Percentiles rank a stretch among this genome's conserved stretches.
These are phyloP conservation scores for Turnix velox DNA, from an alignment of 2,113 vertebrate genomes.

Conservation along the genomic window DNA sequence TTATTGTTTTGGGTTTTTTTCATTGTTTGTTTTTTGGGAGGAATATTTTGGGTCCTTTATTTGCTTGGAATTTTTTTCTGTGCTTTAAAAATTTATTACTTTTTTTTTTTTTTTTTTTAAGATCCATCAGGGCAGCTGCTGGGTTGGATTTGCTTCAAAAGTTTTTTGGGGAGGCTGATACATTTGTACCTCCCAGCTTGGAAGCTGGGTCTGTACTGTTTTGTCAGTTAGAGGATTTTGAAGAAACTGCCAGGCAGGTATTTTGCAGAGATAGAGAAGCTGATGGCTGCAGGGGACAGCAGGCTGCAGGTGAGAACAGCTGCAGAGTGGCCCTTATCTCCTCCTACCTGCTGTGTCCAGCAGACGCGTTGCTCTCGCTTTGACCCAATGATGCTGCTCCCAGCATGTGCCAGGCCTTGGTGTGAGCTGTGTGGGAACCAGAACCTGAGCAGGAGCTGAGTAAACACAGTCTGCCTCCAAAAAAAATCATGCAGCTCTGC, in stretches of 20 bases:
- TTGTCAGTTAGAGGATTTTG: not conserved
- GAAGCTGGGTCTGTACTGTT: not conserved
- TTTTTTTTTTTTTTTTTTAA: not conserved
- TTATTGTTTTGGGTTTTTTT: not conserved
- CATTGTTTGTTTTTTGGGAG: not conserved
- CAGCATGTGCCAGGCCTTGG: not conserved
- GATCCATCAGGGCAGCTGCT: not conserved
- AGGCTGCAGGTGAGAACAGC: not conserved
- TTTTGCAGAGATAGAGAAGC: not conserved
- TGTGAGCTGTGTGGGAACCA: not conserved
- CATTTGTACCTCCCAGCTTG: not conserved
- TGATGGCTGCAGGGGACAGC: not conserved
- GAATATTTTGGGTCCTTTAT: not conserved
- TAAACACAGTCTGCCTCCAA: not conserved
- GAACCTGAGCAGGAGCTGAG: not conserved
- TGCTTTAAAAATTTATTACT: not conserved
- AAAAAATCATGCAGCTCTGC: fast-evolving
- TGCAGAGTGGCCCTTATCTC: not conserved
- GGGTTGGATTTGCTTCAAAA: not conserved
- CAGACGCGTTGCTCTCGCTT: fast-evolving
- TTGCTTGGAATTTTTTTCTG: not conserved
- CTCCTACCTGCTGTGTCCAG: fast-evolving
- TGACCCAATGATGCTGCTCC: fast-evolving
- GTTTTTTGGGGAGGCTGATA: not conserved
- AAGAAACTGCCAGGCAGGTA: not conserved